These are phyloP conservation scores for Rutpela maculata DNA, from an alignment of 2,888 invertebrate species.

Conservation along the genomic window DNA sequence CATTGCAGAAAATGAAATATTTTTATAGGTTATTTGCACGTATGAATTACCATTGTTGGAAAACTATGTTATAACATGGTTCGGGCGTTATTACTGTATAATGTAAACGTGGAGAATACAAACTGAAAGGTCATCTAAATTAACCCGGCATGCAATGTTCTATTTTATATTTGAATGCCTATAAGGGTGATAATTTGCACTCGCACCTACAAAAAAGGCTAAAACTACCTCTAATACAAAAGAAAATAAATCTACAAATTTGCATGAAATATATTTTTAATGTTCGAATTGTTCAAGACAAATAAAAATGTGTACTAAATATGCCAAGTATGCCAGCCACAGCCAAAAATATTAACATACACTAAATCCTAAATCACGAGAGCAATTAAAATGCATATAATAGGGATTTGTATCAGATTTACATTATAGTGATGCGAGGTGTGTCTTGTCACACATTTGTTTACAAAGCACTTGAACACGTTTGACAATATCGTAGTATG, in stretches of 20 bases:
- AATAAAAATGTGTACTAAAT: background rate
- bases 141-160: conserved; percentile 24
- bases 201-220: conserved; percentile 11
- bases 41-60: background rate
- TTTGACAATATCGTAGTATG: conserved; percentile 52
- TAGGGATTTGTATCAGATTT: conserved; percentile 10
- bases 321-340: conserved; percentile 10
- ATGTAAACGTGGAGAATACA: background rate
- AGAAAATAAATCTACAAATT: conserved; percentile 17
- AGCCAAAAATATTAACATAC: conserved; percentile 27
- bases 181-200: background rate
- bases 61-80: background rate
- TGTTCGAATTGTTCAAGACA: background rate
- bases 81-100: background rate
- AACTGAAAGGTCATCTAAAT: conserved; percentile 28
- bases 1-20: background rate
- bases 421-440: conserved; percentile 15
- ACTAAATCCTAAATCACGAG: conserved; percentile 22
- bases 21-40: background rate
- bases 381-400: conserved; percentile 33
- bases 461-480: conserved; percentile 55
- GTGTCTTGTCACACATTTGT: conserved; percentile 45
- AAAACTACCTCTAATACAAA: conserved; percentile 12
- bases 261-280: conserved; percentile 14
- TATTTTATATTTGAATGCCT: background rate